Evolutionary conservation across 2,888 invertebrate genomes (phyloP), one percentile per base, ranked within the genome.

Genomic region (Tuberolachnus salignus): DNA sequence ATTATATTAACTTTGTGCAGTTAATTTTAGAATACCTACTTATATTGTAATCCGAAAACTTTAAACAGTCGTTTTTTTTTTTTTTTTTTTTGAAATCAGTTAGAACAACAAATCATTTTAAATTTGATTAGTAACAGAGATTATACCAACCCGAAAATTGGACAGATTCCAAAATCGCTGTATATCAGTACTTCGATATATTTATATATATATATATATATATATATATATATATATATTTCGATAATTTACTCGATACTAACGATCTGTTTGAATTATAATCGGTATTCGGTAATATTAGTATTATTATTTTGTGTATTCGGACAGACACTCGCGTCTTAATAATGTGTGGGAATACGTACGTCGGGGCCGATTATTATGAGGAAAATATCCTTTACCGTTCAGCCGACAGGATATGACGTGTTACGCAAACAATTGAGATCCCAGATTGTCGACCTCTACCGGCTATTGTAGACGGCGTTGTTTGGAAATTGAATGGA

Each of bases 351-450:
- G 57, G 59, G 59, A 78, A 57, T 59, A 78, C 34, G 34, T 6
- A 34, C 34, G 34, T 34, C 34, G 57, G 23, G 21, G 16, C 46
- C 57, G 46, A 57, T 34, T 46, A 66, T 67, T 57, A 75, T 6
- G 34, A 34, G 34, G 51, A 66, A 78, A 53, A 34, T 51, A 69
- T 69, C 57, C 34, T 78, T 67, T 67, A 78, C 34, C 51, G 51
- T 69, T 55, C 42, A 42, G 13, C 78, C 67, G 78, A 78, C 78
- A 67, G 67, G 78, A 78, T 67, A 69, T 61, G 78, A 78, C 67
- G 78, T 59, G 78, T 59, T 69, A 59, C 78, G 78, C 78, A 69
- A 78, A 78, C 78, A 78, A 78, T 78, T 59, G 69, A 67, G 67
- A 69, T 78, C 69, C 51, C 34, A 69, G 78, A 69, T 67, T 69